A percentile compares a stretch with the other conserved stretches of the same genome.
phyloP scores from a whole-genome alignment of 2,888 invertebrate species.

The Rhamnusium bicolor region DNA sequence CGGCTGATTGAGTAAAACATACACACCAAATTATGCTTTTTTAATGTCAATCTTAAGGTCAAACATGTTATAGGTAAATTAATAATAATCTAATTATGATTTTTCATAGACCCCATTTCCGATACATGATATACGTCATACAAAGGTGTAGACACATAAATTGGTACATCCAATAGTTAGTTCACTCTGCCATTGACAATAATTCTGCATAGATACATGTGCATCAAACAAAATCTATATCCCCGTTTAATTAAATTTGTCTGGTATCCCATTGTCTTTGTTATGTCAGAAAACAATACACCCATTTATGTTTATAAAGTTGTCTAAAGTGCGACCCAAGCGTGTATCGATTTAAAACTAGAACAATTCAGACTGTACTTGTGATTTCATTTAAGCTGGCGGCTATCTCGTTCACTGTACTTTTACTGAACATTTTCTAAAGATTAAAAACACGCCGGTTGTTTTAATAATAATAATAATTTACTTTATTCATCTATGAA shows the following conservation, averaged over 20 bases:
- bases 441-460: too few species aligned
- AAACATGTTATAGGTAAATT: too few species aligned
- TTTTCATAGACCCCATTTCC: background rate
- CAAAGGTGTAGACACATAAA: background rate
- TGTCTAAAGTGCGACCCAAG: constrained; percentile 4
- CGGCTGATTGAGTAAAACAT: too few species aligned
- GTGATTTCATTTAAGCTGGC: background rate
- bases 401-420: background rate
- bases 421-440: too few species aligned
- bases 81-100: background rate
- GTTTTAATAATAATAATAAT: too few species aligned
- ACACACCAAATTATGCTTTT: too few species aligned
- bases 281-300: constrained; percentile 18
- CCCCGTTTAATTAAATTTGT: constrained; percentile 27
- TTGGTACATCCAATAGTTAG: background rate
- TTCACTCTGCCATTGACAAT: background rate
- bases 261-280: constrained; percentile 4
- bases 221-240: constrained; percentile 8
- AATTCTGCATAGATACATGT: background rate
- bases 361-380: background rate
- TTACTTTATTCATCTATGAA: too few species aligned
- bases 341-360: constrained; percentile 12
- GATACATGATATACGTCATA: too few species aligned
- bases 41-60: too few species aligned
- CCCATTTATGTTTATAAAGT: constrained; percentile 26